Evolutionary conservation across 1,140 invertebrate genomes (phyloP).

Genomic region (Nylanderia fulva): DNA sequence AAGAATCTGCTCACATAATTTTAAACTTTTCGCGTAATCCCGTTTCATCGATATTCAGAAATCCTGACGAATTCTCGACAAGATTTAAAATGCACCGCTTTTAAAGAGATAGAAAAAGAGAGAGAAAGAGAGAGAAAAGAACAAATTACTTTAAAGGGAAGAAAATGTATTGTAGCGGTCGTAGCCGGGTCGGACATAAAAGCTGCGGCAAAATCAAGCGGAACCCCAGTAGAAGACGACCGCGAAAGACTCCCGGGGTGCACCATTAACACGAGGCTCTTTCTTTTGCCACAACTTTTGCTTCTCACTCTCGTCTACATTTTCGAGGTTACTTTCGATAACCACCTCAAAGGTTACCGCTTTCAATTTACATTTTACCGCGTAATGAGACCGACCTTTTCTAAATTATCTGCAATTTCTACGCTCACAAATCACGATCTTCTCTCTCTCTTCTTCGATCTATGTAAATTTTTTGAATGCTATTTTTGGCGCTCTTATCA

Average conservation of each 20-base stretch:
- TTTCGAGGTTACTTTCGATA: slow-evolving; percentile 22
- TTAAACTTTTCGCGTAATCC: not conserved
- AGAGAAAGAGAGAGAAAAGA: not conserved
- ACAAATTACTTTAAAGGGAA: slow-evolving; percentile 54
- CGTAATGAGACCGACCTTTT: slow-evolving; percentile 26
- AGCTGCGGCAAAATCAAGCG: slow-evolving; percentile 39
- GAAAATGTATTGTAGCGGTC: slow-evolving; percentile 46
- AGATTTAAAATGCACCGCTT: slow-evolving; percentile 46
- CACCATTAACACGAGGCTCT: slow-evolving; percentile 39
- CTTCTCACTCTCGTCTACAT: slow-evolving; percentile 37
- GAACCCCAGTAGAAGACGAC: slow-evolving; percentile 1
- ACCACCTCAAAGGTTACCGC: slow-evolving; percentile 11
- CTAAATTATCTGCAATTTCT: slow-evolving; percentile 13
- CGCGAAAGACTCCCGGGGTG: not conserved
- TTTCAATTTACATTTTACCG: not conserved
- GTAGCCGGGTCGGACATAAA: slow-evolving; percentile 37
- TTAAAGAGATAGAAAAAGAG: not conserved
- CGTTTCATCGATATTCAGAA: not conserved
- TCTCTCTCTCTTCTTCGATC: not conserved
- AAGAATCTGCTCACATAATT: not conserved
- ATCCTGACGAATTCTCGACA: slow-evolving; percentile 20
- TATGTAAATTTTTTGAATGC: not conserved
- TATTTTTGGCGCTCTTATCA: not conserved
- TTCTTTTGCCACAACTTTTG: slow-evolving; percentile 43
- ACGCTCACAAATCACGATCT: not conserved